Base-by-base conservation (phyloP, 1,140 invertebrate genomes). In the Wiebesia pumilae region DNA sequence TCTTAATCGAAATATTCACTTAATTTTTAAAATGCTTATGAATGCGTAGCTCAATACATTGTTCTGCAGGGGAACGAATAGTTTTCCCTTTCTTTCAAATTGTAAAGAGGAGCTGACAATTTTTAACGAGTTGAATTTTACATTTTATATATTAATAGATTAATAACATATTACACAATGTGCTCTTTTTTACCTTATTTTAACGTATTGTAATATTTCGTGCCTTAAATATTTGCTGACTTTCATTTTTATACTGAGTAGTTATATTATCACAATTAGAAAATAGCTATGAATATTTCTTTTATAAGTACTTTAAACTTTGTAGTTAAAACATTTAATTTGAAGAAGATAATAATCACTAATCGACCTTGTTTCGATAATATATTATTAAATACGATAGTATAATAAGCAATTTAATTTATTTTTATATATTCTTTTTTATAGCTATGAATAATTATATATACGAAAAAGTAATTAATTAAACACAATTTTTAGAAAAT, bases 171-270 rank as follows among this genome's bases (percentile, higher is more conserved):
- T 84, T 83, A 9, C 62, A 62, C 27, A 85, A 30, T 51, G n/a
- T 79, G 38, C 19, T 82, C 21, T 65, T 47, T 33, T 67, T 67
- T 58, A 14, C 19, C 24, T 3, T 27, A 62, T n/a, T 71, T 38
- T 54, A 51, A 47, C 33, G 35, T 75, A 73, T 35, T 71, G 14
- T 82, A 35, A 40, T 40, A 40, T 40, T 67, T 73, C 62, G 35
- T 83, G 71, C 7, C 54, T 77, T 65, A 84, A 43, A 43, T 77
- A 84, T 58, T 69, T 40, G 78, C 40, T 65, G 85, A 86, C 85
- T 86, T 86, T 86, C 85, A 86, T 82, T 58, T 67, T 65, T 71
- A 78, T 78, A 65, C 35, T 83, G 71, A 86, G 71, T 86, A 86
- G 54, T 81, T 75, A 58, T 77, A 43, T 67, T 73, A 86, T 79